Evolutionary conservation across 2,888 invertebrate genomes (phyloP), one percentile per base, ranked within the genome.

Genomic region (Hydrotaea cyrtoneurina): DNA sequence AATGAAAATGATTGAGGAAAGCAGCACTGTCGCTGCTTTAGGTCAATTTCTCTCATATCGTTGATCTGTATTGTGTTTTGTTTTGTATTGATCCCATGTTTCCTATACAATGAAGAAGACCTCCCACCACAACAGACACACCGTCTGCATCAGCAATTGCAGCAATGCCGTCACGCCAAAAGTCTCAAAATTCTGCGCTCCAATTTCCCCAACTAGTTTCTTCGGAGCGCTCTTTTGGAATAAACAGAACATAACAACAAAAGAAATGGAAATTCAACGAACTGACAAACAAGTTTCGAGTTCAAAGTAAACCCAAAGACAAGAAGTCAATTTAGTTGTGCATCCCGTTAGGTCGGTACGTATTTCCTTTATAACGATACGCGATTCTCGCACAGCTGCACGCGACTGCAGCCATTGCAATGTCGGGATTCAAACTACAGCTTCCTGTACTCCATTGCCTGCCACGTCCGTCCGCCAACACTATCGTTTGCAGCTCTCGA

Each of bases 251-350:
- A 50, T 2, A 50, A 39, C 39, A 39, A 39, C 39, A 39, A 39
- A 62, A 64, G 43, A 46, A 76, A 75, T 57, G 80, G 76, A 83
- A 83, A 83, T 36, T 80, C 80, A 76, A 64, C 80, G 83, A 83
- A 83, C 83, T 83, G 80, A 77, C 83, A 80, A 80, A 80, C 83
- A 73, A 80, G 80, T 83, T 80, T 77, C 19, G 55, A 74, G 76
- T 80, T 75, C 17, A 17, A 73, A 64, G 39, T 19, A 66, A 66
- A n/a, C 19, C 69, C 78, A 50, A 79, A 79, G 64, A 76, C 83
- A 83, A 79, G 79, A 80, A 80, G 80, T 83, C 80, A 80, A 80
- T 83, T 83, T 77, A 77, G 66, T 59, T 66, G 66, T n/a, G 39
- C 72, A 83, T 83, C 83, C 80, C 75, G 73, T 77, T 66, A 36